phyloP scores from a whole-genome alignment of 2,797 vertebrate genomes.

The Rhynchonycteris naso region DNA sequence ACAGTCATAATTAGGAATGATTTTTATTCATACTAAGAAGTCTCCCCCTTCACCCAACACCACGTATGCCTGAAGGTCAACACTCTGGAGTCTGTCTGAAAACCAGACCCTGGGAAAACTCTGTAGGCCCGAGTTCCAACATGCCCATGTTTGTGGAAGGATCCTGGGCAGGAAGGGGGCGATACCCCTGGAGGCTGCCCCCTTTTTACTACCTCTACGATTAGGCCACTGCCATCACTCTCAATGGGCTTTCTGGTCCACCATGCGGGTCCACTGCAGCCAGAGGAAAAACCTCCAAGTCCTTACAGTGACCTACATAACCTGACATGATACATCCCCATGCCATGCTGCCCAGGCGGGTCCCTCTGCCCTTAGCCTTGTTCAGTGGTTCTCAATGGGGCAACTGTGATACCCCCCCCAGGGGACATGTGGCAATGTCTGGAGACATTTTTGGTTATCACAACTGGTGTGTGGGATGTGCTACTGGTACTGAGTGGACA shows the following conservation, averaged over 20 bases:
- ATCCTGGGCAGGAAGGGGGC: neutral
- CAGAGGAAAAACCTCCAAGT: neutral
- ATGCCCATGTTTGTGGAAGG: neutral
- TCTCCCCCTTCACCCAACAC: neutral
- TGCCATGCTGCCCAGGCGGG: neutral
- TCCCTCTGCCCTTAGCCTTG: neutral
- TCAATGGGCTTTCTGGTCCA: neutral
- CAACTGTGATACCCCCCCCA: neutral
- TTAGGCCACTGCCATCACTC: neutral
- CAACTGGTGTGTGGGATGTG: neutral
- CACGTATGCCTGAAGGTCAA: conserved; percentile 13
- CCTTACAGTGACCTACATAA: neutral
- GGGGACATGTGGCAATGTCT: neutral
- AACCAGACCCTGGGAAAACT: neutral
- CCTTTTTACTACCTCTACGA: neutral
- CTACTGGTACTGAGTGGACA: neutral
- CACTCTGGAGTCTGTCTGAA: neutral
- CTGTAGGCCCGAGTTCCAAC: neutral
- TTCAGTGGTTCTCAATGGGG: neutral
- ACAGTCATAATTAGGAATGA: conserved; percentile 7
- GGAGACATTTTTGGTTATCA: neutral
- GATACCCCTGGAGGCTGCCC: neutral
- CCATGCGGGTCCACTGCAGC: neutral
- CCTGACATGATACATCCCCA: rapidly evolving
- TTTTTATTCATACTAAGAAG: neutral